Evolutionary conservation across 2,888 invertebrate species (phyloP).

Genomic region (Eilema griseolum): DNA sequence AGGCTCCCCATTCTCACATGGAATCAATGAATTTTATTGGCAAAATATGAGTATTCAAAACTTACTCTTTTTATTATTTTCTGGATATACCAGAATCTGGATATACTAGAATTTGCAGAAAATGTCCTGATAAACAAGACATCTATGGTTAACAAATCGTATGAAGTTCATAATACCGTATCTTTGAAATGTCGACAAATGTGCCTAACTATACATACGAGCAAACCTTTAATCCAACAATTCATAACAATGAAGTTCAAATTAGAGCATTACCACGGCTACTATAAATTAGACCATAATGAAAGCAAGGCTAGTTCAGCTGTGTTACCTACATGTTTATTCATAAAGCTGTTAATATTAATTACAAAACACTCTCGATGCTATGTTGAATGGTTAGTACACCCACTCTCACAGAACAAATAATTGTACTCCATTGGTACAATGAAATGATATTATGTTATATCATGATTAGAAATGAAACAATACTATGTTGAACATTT

Average conservation of each 20-base stretch:
- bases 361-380: conserved; percentile 55
- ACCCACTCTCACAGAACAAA: conserved; percentile 14
- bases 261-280: conserved; percentile 45
- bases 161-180: no score
- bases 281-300: conserved; percentile 51
- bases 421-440: conserved; percentile 15
- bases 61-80: no score
- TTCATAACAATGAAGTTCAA: conserved; percentile 23
- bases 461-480: conserved; percentile 4
- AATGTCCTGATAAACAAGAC: no score
- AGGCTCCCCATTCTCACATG: no score
- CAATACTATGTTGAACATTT: conserved; percentile 1
- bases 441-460: conserved; percentile 42
- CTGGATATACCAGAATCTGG: no score
- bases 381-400: conserved; percentile 50
- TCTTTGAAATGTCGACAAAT: conserved; percentile 19
- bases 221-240: conserved; percentile 42
- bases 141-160: neutral
- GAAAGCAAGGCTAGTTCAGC: conserved; percentile 57
- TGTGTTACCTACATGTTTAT: conserved; percentile 52
- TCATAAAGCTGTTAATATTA: conserved; percentile 50
- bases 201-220: conserved; percentile 15
- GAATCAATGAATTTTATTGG: no score
- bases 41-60: no score
- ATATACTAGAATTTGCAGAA: no score